A percentile compares a stretch with the other conserved stretches of the same genome.
phyloP scores from a whole-genome alignment of 2,113 vertebrate species.

The Nannospalax galili region DNA sequence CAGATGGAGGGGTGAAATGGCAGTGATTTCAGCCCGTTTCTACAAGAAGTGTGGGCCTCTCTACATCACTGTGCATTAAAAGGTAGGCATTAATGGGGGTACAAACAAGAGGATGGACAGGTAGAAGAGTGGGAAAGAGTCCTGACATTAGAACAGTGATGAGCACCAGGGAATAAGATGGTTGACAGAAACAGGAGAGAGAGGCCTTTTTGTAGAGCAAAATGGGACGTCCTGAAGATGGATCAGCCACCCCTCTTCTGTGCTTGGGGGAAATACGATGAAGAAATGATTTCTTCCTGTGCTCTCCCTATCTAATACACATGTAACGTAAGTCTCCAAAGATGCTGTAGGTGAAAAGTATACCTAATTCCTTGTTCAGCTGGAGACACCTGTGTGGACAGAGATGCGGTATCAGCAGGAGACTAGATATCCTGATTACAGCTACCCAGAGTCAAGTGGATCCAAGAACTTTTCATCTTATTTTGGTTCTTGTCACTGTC shows the following conservation, averaged over 20 bases:
- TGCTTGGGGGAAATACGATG: neutral
- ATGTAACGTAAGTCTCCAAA: neutral
- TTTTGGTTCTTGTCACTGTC: neutral
- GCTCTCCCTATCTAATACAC: neutral
- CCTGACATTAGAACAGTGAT: neutral
- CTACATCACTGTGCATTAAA: too few species aligned
- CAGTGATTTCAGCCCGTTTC: neutral
- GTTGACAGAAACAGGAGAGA: neutral
- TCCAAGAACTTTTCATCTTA: neutral
- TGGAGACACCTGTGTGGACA: neutral
- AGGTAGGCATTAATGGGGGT: neutral
- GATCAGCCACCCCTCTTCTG: neutral
- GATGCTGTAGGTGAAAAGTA: neutral
- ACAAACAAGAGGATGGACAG: neutral
- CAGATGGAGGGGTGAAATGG: neutral
- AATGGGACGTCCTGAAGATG: neutral
- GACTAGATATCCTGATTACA: accelerated
- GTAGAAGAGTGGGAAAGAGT: neutral
- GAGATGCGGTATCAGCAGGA: neutral
- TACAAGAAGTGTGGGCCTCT: accelerated
- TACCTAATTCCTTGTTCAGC: accelerated
- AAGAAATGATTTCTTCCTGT: neutral
- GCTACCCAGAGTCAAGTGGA: neutral
- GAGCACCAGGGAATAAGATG: accelerated
- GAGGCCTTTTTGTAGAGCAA: neutral